Base-by-base conservation (phyloP, 2,797 vertebrate genomes). In the Darevskia mixta region DNA sequence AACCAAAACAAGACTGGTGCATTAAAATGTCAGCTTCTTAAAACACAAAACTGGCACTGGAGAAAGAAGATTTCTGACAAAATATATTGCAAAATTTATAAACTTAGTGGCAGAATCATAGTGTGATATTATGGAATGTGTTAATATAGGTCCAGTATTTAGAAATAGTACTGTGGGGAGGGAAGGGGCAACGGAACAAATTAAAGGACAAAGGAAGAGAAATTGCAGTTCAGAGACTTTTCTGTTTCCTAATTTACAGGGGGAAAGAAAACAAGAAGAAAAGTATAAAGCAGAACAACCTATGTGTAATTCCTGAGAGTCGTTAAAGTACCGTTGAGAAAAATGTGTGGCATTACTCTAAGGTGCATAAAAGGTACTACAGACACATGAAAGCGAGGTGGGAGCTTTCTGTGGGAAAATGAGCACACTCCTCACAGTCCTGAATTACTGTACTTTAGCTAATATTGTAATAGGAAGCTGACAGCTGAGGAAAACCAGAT, bases 381-480 rank as follows among this genome's bases (percentile, higher is more conserved):
- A 55, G 13, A 9, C 73, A 1, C 38, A 72, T 66, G 69, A 11
- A 69, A 25, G 80, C 2, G 1, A 86, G 85, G 69, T 0, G 3
- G 9, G 23, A 58, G 15, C 5, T 55, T 85, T 64, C 20, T 81
- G 20, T 61, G 49, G 5, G 18, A 88, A 94, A 90, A 86, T n/a
- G 88, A 88, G 88, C 29, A 72, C 1, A 85, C 0, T 4, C 38
- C 35, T 72, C 87, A 55, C 17, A 67, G 13, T 71, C 88, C 13
- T 82, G 90, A 93, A 90, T 86, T 49, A 73, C 8, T 81, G 3
- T 7, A 76, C 35, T 88, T 91, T 43, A 93, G 91, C 17, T 89
- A 91, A 82, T 80, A 91, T 69, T 82, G 29, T 2, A 76, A 17
- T 61, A 41, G 8, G 58, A 83, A 10, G 8, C 35, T 29, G 77